Evolutionary conservation across 2,888 invertebrate species (phyloP), one percentile per base, ranked within the genome.

Genomic region (Nudaria mundana): DNA sequence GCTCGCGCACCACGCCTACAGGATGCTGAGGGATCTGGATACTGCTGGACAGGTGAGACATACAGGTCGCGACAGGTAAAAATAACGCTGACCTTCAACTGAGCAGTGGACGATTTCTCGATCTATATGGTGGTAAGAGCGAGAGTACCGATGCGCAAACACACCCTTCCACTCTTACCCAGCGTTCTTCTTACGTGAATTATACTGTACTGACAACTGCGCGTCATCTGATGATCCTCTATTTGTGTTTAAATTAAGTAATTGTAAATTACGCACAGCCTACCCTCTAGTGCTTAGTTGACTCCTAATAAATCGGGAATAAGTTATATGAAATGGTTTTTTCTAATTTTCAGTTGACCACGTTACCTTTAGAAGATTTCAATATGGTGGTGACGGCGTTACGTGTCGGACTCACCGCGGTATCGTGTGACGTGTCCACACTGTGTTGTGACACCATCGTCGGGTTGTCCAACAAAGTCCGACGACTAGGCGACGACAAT

Each of bases 381-480:
- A 79, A 81, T 56, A 85, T 81, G 84, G 87, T 88, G 5, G 71
- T 88, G 10, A 74, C 77, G 3, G 88, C 88, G 0, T 44, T 88
- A 6, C 81, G 86, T 1, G 76, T 87, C 3, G 88, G 88, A 0
- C 71, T 88, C 3, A 86, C 87, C 0, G 86, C 86, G 0, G 86
- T 87, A 0, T 86, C 88, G 0, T 85, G 86, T 40, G 88, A 88
- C 57, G 88, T 88, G 1, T 85, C 87, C 0, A 82, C 84, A 0
- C 58, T 83, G 0, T 87, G 88, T 59, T 88, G 88, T 64, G 87
- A 88, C 47, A 86, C 86, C 0, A 86, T 88, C 28, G 81, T 81
- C 1, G 86, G 87, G 0, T 60, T 88, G 3, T 72, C 88, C 1
- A 79, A 77, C 57, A 83, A 76, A 46, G 76, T 77, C 3, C 64